phyloP scores from a whole-genome alignment of 2,113 vertebrate species.

The Equus quagga region DNA sequence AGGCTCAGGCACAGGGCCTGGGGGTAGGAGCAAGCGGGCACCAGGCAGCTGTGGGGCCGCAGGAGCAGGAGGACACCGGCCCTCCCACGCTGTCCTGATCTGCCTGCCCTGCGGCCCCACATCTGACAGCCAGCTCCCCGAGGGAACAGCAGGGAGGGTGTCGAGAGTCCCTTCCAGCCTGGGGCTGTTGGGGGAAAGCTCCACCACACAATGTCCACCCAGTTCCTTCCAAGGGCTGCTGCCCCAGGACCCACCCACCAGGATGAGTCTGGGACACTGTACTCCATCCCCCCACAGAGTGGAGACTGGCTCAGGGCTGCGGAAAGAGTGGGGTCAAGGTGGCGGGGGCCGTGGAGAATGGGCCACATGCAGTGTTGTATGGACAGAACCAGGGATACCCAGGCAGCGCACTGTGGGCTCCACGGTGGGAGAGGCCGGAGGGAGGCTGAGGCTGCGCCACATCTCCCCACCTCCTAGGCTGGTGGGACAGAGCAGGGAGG shows the following conservation, averaged over 20 bases:
- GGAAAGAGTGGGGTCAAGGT: fast-evolving
- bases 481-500: no score
- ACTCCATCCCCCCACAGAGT: fast-evolving
- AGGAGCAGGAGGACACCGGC: not conserved
- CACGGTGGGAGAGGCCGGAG: not conserved
- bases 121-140: no score
- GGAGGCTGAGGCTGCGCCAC: not conserved
- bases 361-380: no score
- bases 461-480: not conserved
- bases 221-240: not conserved
- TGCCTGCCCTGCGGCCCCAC: fast-evolving
- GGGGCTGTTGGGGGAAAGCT: fast-evolving
- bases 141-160: not conserved
- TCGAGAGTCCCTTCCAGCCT: not conserved
- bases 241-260: fast-evolving
- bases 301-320: not conserved
- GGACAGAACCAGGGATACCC: not conserved
- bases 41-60: not conserved
- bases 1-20: not conserved
- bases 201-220: fast-evolving
- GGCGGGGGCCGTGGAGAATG: not conserved
- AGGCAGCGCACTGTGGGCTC: not conserved
- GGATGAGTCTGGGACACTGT: no score
- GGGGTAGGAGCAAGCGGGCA: not conserved
- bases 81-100: not conserved